These are phyloP conservation scores for Scaeva pyrastri DNA, from an alignment of 2,888 invertebrate species.

Conservation along the genomic window DNA sequence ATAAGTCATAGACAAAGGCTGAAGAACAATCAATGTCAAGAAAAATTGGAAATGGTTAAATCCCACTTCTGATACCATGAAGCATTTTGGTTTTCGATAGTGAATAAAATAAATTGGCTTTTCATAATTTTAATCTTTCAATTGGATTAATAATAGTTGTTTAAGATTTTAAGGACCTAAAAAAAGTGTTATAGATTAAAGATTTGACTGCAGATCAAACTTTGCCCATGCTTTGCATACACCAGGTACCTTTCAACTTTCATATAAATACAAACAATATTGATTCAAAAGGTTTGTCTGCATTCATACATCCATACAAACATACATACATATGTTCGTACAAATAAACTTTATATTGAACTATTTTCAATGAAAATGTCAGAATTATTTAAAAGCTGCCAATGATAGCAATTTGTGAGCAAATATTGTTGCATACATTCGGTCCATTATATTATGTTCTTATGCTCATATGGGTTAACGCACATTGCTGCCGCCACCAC, in stretches of 20 bases:
- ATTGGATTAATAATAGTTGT: too few species aligned
- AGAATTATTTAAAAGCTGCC: conserved; percentile 10
- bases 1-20: neutral
- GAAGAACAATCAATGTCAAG: neutral
- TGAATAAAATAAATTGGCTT: too few species aligned
- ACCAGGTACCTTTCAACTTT: neutral
- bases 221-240: neutral
- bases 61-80: conserved; percentile 13
- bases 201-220: neutral
- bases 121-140: too few species aligned
- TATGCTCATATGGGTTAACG: neutral
- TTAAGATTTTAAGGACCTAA: too few species aligned
- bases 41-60: neutral
- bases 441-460: neutral
- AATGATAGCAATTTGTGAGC: conserved; percentile 3
- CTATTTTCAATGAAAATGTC: conserved; percentile 16
- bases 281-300: neutral
- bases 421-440: conserved; percentile 6
- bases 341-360: neutral
- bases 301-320: neutral
- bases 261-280: neutral
- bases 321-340: too few species aligned
- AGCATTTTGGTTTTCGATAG: neutral
- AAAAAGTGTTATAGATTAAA: too few species aligned
- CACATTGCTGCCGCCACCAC: too few species aligned